A percentile compares a stretch with the other conserved stretches of the same genome.
phyloP scores from a whole-genome alignment of 2,113 vertebrate genomes.

The Martes martes region DNA sequence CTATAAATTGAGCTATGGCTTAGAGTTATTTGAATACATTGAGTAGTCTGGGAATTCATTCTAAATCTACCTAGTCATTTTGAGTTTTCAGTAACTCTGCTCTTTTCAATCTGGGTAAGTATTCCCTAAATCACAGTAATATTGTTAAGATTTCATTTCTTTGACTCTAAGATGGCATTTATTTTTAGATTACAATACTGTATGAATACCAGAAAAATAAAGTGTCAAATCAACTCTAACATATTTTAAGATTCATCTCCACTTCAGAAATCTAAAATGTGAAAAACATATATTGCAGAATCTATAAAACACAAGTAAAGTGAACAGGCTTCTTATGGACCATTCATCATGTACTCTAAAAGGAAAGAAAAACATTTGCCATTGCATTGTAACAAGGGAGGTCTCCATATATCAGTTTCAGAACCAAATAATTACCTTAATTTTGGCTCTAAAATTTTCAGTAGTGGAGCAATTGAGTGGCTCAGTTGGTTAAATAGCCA shows the following conservation, averaged over 20 bases:
- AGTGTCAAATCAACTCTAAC: neutral
- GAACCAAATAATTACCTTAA: neutral
- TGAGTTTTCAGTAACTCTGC: slow-evolving; percentile 1
- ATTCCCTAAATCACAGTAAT: neutral
- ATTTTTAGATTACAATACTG: slow-evolving; percentile 21
- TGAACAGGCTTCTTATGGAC: neutral
- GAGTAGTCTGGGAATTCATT: neutral
- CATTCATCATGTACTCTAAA: neutral
- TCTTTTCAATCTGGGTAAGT: neutral
- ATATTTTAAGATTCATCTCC: neutral
- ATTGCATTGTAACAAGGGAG: neutral
- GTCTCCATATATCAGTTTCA: neutral
- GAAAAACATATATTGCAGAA: neutral
- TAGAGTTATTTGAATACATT: neutral
- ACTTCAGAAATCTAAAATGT: slow-evolving; percentile 24
- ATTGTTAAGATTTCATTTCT: neutral
- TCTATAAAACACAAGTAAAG: neutral
- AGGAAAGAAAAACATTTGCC: neutral
- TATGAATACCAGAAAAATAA: neutral
- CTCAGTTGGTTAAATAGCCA: neutral
- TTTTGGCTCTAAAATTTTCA: slow-evolving; percentile 17
- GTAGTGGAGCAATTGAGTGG: neutral
- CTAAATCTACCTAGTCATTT: neutral
- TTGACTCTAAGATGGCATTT: neutral
- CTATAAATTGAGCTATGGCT: neutral